These are phyloP conservation scores for Pipistrellus pipistrellus DNA, from an alignment of 2,797 vertebrate species.

Conservation along the genomic window DNA sequence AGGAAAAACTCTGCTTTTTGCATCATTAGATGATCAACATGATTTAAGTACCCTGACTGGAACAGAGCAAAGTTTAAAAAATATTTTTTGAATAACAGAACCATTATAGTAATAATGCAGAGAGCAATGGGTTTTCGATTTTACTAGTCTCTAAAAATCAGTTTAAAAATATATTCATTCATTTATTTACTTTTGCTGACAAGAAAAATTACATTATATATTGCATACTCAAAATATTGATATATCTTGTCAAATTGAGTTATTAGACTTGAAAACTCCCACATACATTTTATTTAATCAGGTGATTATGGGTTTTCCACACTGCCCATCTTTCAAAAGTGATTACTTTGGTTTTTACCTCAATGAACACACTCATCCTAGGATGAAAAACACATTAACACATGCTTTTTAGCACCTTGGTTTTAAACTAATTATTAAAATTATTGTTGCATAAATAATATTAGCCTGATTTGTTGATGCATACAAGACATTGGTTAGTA, in stretches of 20 bases:
- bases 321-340: constrained; percentile 10
- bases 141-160: constrained; percentile 34
- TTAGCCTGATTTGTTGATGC: neutral
- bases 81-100: neutral
- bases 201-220: constrained; percentile 30
- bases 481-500: neutral
- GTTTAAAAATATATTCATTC: neutral
- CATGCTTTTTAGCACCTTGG: neutral
- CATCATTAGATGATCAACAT: neutral
- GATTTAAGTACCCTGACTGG: constrained; percentile 5
- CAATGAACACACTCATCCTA: neutral
- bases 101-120: constrained; percentile 30
- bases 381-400: neutral
- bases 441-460: constrained; percentile 11
- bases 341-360: constrained; percentile 21
- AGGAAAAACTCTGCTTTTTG: neutral
- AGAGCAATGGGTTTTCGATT: neutral
- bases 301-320: neutral
- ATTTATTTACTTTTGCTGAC: constrained; percentile 63
- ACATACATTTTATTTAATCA: constrained; percentile 51
- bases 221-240: constrained; percentile 58
- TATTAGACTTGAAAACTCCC: constrained; percentile 20
- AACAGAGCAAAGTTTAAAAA: neutral
- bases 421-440: constrained; percentile 5
- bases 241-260: constrained; percentile 58